These are phyloP conservation scores for Pyrocephalus nanus DNA, from an alignment of 2,797 vertebrate genomes.

Conservation along the genomic window DNA sequence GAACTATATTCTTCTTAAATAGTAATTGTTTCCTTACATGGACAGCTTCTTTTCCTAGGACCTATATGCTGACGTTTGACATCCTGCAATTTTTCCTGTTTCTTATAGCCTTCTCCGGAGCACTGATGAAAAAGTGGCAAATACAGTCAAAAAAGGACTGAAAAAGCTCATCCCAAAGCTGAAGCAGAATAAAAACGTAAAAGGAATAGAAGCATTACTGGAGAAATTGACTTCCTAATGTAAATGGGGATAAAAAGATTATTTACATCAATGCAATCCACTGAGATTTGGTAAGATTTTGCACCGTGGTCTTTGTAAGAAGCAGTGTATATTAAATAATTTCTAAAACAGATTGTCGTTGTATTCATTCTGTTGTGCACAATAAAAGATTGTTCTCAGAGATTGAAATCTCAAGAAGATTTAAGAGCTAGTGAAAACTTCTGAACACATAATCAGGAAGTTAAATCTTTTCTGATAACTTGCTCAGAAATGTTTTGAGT, in stretches of 20 bases:
- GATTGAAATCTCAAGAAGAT: background rate
- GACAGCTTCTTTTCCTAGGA: background rate
- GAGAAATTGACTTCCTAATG: slow-evolving; percentile 77
- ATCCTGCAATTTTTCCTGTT: background rate
- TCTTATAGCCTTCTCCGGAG: slow-evolving; percentile 87
- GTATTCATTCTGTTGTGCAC: background rate
- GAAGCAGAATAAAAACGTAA: slow-evolving; percentile 76
- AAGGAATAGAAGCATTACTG: slow-evolving; percentile 86
- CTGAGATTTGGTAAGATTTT: background rate
- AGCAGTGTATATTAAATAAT: slow-evolving; percentile 23
- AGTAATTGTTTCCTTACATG: background rate
- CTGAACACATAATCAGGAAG: background rate
- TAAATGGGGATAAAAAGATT: background rate
- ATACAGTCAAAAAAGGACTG: slow-evolving; percentile 82
- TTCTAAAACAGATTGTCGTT: background rate
- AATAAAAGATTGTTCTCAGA: background rate
- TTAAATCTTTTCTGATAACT: background rate
- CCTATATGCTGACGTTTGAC: background rate
- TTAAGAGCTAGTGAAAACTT: background rate
- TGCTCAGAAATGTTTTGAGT: background rate
- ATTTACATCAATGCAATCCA: background rate
- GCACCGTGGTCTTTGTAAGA: background rate
- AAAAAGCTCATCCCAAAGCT: slow-evolving; percentile 79
- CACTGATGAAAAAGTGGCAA: slow-evolving; percentile 78
- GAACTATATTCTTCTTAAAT: background rate